Base-by-base conservation (phyloP, 2,888 invertebrate genomes). In the Imbricaverruca yamaguchii region DNA sequence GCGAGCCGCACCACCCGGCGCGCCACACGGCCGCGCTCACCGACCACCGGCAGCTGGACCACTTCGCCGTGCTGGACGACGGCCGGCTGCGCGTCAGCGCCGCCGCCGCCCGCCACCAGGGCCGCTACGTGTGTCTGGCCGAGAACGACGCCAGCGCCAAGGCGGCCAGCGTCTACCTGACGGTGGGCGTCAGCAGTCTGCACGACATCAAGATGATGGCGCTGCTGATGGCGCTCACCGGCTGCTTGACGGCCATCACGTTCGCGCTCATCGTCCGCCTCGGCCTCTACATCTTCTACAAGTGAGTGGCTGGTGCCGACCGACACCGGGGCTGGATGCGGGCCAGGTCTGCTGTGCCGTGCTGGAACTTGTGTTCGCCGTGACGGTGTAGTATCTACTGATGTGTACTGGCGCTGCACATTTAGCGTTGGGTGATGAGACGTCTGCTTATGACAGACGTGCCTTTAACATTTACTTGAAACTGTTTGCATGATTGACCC, bases 171-270 rank as follows among this genome's bases (percentile, higher is more conserved):
- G 92, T 96, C 57, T 88, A 92, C 80, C 89, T 96, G 81, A 92
- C 93, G 86, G 92, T 97, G 86, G 94, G 96, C 88, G 95, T 96
- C 25, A 91, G 92, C 85, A 92, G 94, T 82, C 92, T 95, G 89
- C 91, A 92, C 86, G 91, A 92, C 85, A 92, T 96, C 81, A 93
- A 94, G 87, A 92, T 96, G 83, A 90, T 92, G 85, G 96, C 96
- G 87, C 90, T 96, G 83, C 87, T 94, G 80, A 92, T 94, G 82
- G 97, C 97, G 57, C 91, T 92, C 53, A 90, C 92, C 61, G 92
- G 93, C 85, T 95, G 96, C 56, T 91, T 91, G 59, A 91, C 90
- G 69, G 96, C 97, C 87, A 90, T 97, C 81, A 89, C 92, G 81
- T 86, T 95, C 78, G 96, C 96, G 3, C 89, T 97, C 74, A 87